Percentiles rank a stretch among this genome's conserved stretches.
Conservation (phyloP, 2,888 invertebrate species). For the Hydriomena furcata region DNA sequence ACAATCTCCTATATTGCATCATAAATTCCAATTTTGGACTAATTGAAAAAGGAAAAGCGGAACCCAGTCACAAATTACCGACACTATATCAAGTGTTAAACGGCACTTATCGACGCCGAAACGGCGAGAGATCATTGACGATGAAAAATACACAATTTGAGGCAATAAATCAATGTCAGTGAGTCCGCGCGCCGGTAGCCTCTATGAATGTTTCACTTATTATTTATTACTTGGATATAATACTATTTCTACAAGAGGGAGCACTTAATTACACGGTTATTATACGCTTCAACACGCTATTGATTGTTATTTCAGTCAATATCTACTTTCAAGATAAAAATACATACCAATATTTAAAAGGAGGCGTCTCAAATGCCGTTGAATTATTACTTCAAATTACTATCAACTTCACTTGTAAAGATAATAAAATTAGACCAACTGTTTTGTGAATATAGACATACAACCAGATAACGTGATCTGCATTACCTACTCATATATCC, state of each 20-base stretch:
- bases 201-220: constrained; percentile 63
- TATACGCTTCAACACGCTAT: constrained; percentile 41
- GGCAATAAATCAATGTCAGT: constrained; percentile 75
- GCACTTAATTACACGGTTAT: constrained; percentile 59
- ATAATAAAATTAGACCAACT: not conserved
- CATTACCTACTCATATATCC: too few species aligned
- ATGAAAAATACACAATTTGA: constrained; percentile 83
- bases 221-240: constrained; percentile 67
- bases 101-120: constrained; percentile 79
- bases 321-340: constrained; percentile 17
- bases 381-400: constrained; percentile 7
- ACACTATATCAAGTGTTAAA: constrained; percentile 83
- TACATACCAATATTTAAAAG: constrained; percentile 15
- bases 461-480: constrained; percentile 7
- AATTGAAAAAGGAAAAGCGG: constrained; percentile 80
- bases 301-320: constrained; percentile 32
- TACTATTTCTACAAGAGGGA: constrained; percentile 62
- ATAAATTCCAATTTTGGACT: constrained; percentile 73
- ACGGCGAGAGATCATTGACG: constrained; percentile 70
- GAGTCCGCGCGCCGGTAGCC: constrained; percentile 58
- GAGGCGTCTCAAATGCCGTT: constrained; percentile 4
- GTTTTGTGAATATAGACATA: not conserved
- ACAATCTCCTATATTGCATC: constrained; percentile 59
- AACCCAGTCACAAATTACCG: constrained; percentile 76
- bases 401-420: constrained; percentile 10